Conservation (phyloP, 1,140 invertebrate species). For the Diabrotica virgifera region DNA sequence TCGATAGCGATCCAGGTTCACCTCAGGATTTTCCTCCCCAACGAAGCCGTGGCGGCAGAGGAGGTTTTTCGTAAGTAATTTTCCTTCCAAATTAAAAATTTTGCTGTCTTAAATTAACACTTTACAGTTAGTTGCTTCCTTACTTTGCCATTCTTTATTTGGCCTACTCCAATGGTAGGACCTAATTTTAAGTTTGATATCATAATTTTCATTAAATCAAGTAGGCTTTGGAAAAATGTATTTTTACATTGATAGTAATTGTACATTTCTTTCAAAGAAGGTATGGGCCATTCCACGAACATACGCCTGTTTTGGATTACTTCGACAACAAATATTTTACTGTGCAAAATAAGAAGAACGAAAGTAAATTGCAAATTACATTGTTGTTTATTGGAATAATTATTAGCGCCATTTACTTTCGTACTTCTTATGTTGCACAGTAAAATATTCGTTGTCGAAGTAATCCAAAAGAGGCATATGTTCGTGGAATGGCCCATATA, state of each 20-base stretch:
- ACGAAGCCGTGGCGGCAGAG: constrained; percentile 50
- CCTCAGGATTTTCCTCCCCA: constrained; percentile 43
- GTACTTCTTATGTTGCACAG: too few relatives aligned
- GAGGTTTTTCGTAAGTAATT: constrained; percentile 54
- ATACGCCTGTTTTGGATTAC: too few relatives aligned
- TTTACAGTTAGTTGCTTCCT: constrained; percentile 10
- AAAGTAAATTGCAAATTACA: too few relatives aligned
- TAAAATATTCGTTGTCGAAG: too few relatives aligned
- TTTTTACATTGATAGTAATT: not conserved
- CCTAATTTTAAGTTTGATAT: not conserved
- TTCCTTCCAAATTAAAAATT: constrained; percentile 7
- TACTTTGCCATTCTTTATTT: not conserved
- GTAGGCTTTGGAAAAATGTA: not conserved
- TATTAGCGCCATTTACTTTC: too few relatives aligned
- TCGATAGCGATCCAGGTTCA: constrained; percentile 42
- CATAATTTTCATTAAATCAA: not conserved
- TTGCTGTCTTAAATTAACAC: constrained; percentile 13
- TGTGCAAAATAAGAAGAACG: too few relatives aligned
- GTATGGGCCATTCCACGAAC: too few relatives aligned
- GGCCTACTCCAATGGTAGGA: not conserved
- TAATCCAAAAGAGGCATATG: too few relatives aligned
- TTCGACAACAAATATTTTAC: too few relatives aligned
- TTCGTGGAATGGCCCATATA: too few relatives aligned
- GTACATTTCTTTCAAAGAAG: not conserved
- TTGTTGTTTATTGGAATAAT: too few relatives aligned